Base-by-base conservation (phyloP, 2,113 vertebrate species). In the Anhinga rufa region DNA sequence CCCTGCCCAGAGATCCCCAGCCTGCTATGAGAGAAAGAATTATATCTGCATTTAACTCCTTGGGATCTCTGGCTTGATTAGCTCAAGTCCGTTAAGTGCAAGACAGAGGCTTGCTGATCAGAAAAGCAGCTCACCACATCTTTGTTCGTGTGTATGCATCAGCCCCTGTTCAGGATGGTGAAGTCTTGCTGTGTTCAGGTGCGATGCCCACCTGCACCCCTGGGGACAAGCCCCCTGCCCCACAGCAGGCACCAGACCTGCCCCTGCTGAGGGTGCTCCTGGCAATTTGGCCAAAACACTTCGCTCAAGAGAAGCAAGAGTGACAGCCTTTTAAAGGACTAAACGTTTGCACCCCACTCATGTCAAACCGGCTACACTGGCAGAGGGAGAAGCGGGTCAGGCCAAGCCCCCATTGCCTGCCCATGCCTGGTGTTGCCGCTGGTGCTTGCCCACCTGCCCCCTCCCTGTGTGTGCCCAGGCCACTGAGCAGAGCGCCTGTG, bases 81-180 rank as follows among this genome's bases (percentile, higher is more conserved):
- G 77, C 51, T 80, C 49, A 60, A 88, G 34, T 17, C 36, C 9
- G 5, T 86, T 82, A 57, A 82, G 72, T 11, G 25, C 52, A 36
- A 60, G 72, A 22, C 13, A 38, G 51, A 74, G 36, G 40, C 21
- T 54, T 49, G 46, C 31, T 38, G 51, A 18, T 57, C 18, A 42
- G 74, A 79, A 64, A 79, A 79, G 16, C 70, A 58, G 65, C 51
- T 61, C 55, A 46, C 38, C 64, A 14, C 58, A 13, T 58, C 40
- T 38, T 19, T 14, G 32, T 58, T 36, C 0, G 0, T 3, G 20
- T 6, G 32, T 0, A 0, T 2, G 2, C 6, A 2, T 13, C n/a
- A 24, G 25, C 40, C 9, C 48, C 26, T 49, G 6, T 7, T 42
- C 24, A 3, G 38, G 71, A n/a, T 0, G 7, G 25, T 3, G 40